Evolutionary conservation across 2,113 vertebrate species (phyloP).

Genomic region (Hippocampus mohnikei): DNA sequence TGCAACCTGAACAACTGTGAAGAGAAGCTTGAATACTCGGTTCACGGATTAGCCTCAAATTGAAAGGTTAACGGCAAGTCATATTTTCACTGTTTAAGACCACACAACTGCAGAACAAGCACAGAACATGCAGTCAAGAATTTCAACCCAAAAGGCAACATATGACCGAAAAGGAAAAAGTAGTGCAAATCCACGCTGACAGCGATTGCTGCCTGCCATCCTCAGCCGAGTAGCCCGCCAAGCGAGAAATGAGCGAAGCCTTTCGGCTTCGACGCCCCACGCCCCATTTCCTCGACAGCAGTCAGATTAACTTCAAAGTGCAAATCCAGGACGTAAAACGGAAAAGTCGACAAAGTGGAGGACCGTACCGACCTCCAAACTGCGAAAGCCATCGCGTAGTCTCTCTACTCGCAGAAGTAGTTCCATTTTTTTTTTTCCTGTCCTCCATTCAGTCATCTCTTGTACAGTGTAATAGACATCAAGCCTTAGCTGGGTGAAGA

Average conservation of each 20-base stretch:
- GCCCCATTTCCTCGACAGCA: conserved; percentile 32
- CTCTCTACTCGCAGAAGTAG: conserved; percentile 17
- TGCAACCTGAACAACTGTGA: conserved; percentile 1
- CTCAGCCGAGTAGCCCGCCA: conserved; percentile 11
- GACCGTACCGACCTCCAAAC: conserved; percentile 35
- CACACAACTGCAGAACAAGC: conserved; percentile 15
- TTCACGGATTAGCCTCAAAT: conserved; percentile 2
- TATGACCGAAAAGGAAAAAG: conserved; percentile 47
- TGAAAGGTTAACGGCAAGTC: neutral
- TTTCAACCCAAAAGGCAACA: conserved; percentile 48
- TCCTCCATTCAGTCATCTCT: conserved; percentile 21
- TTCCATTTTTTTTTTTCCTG: neutral
- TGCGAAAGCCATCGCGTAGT: conserved; percentile 31
- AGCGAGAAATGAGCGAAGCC: conserved; percentile 27
- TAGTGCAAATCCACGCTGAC: conserved; percentile 58
- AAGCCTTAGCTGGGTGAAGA: conserved; percentile 13
- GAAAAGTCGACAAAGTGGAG: conserved; percentile 25
- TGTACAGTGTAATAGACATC: conserved; percentile 24
- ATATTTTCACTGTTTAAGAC: conserved; percentile 29
- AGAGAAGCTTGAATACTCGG: conserved; percentile 6
- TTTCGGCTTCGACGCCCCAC: conserved; percentile 9
- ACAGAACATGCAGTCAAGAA: conserved; percentile 55
- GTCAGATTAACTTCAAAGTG: conserved; percentile 58
- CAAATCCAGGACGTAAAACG: conserved; percentile 47
- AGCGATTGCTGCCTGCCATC: conserved; percentile 53